Conservation (phyloP, 2,113 vertebrate species). For the Apeltes quadracus region DNA sequence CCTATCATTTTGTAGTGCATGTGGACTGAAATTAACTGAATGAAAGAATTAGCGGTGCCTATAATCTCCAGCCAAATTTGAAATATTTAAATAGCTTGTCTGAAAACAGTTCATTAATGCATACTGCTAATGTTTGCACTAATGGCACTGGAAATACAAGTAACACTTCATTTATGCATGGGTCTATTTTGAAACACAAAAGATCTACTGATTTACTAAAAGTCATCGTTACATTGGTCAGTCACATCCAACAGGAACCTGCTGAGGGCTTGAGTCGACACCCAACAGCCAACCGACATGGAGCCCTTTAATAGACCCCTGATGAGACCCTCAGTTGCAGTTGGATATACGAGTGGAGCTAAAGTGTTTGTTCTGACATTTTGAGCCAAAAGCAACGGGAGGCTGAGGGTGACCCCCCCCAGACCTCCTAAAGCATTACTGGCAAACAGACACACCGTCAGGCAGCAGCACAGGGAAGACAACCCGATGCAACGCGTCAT, state of each 20-base stretch:
- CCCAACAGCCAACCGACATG: conserved; percentile 75
- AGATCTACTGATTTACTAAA: conserved; percentile 22
- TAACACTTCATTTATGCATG: neutral
- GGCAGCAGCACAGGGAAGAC: conserved; percentile 78
- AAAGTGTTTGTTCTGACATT: conserved; percentile 26
- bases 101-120: neutral
- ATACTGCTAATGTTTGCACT: neutral
- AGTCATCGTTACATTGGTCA: conserved; percentile 24
- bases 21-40: neutral
- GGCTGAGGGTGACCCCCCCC: conserved; percentile 72
- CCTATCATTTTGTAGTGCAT: neutral
- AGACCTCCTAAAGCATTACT: conserved; percentile 71
- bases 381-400: conserved; percentile 68
- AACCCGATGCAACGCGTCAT: conserved; percentile 76
- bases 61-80: neutral
- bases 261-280: conserved; percentile 65
- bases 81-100: neutral
- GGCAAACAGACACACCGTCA: conserved; percentile 79
- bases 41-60: neutral
- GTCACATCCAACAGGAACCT: conserved; percentile 74
- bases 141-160: neutral
- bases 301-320: conserved; percentile 69
- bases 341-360: conserved; percentile 41
- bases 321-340: conserved; percentile 50
- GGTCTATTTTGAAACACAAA: neutral